Evolutionary conservation across 2,888 invertebrate genomes (phyloP), one percentile per base, ranked within the genome.

Genomic region (Drosophila falleni): DNA sequence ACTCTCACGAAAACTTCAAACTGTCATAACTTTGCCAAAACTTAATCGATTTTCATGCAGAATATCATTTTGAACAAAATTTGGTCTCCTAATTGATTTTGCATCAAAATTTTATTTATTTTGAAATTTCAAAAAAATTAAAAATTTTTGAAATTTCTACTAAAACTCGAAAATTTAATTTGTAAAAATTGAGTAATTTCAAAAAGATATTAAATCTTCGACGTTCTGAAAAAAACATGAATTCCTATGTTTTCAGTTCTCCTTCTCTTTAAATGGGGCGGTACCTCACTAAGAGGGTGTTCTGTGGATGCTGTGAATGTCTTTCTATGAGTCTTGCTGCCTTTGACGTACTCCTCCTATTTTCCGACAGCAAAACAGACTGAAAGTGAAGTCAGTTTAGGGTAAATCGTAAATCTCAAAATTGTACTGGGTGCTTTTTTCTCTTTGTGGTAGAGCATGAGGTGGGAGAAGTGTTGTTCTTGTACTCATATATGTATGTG

Each of bases 361-460:
- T 47, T 31, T 8, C 49, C 49, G 35, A 16, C 50, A 35, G 50
- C 55, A 35, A 53, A 23, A 23, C 42, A 44, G 46, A 58, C 85
- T 78, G 85, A 80, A 80, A 80, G 80, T 78, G 85, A 80, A 85
- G 75, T 59, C 53, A 51, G 37, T 19, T 42, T 29, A 41, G 49
- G 59, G 61, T 61, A 37, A 58, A 44, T 53, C 44, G 42, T 53
- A 44, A 56, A 46, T 44, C 56, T 56, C 23, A 50, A 50, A 50
- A 50, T 33, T 35, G 19, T 50, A 10, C 15, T 29, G 26, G n/a
- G 10, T 29, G 29, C 4, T 15, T n/a, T 15, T 19, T 8, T 6
- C n/a, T 15, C 29, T 8, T 6, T 23, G 13, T 44, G 44, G 10
- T 5, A 19, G 5, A 19, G 5, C 15, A 16, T 10, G 31, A 13